Conservation (phyloP, 2,888 invertebrate genomes). For the Electrophaes corylata region DNA sequence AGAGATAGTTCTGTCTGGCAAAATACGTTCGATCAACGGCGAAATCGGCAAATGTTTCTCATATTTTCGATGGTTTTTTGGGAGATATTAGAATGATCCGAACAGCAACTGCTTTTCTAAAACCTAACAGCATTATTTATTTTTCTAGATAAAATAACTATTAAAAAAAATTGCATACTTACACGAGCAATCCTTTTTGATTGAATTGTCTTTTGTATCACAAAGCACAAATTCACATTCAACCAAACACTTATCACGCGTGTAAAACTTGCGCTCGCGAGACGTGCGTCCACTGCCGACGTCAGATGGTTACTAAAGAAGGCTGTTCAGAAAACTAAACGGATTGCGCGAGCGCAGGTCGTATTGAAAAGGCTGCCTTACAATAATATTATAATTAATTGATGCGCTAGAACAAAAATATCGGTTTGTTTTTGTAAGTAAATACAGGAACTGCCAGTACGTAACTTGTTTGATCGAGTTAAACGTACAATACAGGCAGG, state of each 20-base stretch:
- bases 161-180: slow-evolving; percentile 37
- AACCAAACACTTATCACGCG: slow-evolving; percentile 27
- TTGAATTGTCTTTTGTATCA: slow-evolving; percentile 44
- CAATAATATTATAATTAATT: slow-evolving; percentile 5
- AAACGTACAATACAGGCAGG: no score
- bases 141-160: not conserved
- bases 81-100: no score
- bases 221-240: slow-evolving; percentile 44
- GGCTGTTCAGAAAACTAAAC: slow-evolving; percentile 12
- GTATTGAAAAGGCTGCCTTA: slow-evolving; percentile 25
- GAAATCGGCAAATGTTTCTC: not conserved
- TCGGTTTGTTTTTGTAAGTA: no score
- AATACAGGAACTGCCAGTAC: no score
- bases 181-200: slow-evolving; percentile 46
- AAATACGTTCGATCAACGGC: not conserved
- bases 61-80: not conserved
- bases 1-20: not conserved
- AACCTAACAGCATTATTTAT: not conserved
- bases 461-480: no score
- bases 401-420: not conserved
- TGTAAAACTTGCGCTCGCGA: slow-evolving; percentile 9
- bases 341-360: slow-evolving; percentile 41
- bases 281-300: slow-evolving; percentile 22
- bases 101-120: not conserved
- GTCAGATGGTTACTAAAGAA: slow-evolving; percentile 29